Conservation (phyloP, 1,140 invertebrate species). For the Eubasilissa regina region DNA sequence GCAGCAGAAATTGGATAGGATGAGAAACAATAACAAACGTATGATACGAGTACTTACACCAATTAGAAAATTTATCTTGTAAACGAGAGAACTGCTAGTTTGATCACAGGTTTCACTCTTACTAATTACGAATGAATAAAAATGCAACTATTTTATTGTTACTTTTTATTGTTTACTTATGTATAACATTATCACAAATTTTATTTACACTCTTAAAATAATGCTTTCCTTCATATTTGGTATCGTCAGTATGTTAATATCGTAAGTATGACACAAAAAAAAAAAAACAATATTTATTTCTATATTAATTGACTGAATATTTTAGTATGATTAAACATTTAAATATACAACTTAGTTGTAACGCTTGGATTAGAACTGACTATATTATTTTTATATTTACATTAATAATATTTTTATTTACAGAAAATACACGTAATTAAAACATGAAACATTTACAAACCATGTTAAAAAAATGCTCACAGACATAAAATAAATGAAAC, state of each 20-base stretch:
- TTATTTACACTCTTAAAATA: slow-evolving; percentile 30
- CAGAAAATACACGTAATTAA: not conserved
- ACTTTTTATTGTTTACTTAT: slow-evolving; percentile 1
- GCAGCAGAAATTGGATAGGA: too few species aligned
- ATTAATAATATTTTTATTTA: not conserved
- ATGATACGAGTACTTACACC: too few species aligned
- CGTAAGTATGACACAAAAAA: slow-evolving; percentile 27
- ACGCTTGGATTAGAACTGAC: not conserved
- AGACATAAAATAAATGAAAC: too few species aligned
- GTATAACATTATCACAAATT: slow-evolving; percentile 26
- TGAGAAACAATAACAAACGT: too few species aligned
- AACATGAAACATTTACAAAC: too few species aligned
- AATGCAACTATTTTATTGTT: not conserved
- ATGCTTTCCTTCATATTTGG: slow-evolving; percentile 31
- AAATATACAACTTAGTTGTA: slow-evolving; percentile 1
- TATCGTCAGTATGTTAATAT: slow-evolving; percentile 46
- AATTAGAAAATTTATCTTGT: too few species aligned
- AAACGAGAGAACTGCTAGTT: too few species aligned
- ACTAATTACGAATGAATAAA: too few species aligned
- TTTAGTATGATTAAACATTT: slow-evolving; percentile 33
- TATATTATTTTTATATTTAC: slow-evolving; percentile 5
- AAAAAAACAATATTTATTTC: slow-evolving; percentile 19
- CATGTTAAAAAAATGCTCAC: too few species aligned
- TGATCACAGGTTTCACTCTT: too few species aligned
- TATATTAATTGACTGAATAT: slow-evolving; percentile 41